Evolutionary conservation across 2,888 invertebrate species (phyloP).

Genomic region (Lagria hirta): DNA sequence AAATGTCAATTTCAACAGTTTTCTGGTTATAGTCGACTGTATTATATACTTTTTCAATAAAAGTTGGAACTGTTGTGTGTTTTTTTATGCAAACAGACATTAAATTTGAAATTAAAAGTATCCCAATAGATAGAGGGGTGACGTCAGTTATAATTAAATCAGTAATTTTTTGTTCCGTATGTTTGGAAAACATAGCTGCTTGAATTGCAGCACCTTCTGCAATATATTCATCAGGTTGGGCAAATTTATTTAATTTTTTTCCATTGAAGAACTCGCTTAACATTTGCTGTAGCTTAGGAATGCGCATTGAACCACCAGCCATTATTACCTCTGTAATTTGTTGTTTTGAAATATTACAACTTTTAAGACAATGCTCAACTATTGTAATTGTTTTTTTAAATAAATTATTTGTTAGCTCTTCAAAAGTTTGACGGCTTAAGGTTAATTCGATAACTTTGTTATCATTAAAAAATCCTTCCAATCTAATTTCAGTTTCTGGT

Average conservation of each 20-base stretch:
- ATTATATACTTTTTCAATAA: background rate
- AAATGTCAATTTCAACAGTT: conserved; percentile 22
- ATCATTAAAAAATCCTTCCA: conserved; percentile 9
- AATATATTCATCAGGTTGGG: conserved; percentile 40
- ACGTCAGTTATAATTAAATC: conserved; percentile 34
- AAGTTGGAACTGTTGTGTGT: conserved; percentile 31
- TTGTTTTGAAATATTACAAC: conserved; percentile 23
- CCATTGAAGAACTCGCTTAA: conserved; percentile 30
- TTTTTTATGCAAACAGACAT: conserved; percentile 33
- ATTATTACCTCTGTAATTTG: conserved; percentile 39
- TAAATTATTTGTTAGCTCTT: conserved; percentile 27
- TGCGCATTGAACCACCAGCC: conserved; percentile 40
- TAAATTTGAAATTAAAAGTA: conserved; percentile 23
- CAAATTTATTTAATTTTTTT: conserved; percentile 29
- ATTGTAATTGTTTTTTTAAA: conserved; percentile 33
- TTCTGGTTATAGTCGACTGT: conserved; percentile 30
- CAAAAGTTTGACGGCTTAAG: conserved; percentile 34
- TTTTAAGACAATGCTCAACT: conserved; percentile 31
- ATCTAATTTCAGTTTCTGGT: conserved; percentile 14
- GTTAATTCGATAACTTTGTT: conserved; percentile 4
- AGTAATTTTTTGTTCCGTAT: conserved; percentile 20
- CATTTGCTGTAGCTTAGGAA: conserved; percentile 36
- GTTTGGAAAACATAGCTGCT: conserved; percentile 30
- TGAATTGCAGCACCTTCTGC: conserved; percentile 40
- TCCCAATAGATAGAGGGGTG: conserved; percentile 36